These are phyloP conservation scores for Mamestra configurata DNA, from an alignment of 1,140 invertebrate genomes.

Conservation along the genomic window DNA sequence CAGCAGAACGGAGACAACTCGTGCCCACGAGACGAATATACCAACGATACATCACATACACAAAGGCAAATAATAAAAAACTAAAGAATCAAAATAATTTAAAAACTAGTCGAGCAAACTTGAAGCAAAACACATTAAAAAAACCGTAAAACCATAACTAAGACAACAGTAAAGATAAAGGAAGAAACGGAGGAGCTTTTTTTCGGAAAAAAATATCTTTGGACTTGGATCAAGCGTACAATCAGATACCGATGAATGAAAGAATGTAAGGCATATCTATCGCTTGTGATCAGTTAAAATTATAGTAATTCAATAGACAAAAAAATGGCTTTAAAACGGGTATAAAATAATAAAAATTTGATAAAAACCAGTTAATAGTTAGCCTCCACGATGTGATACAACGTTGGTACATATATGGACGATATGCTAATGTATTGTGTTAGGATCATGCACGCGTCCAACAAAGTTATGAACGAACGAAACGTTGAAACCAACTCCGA, in stretches of 20 bases:
- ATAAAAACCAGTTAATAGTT: not conserved
- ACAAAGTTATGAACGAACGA: not conserved
- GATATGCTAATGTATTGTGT: conserved; percentile 19
- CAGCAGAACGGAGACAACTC: conserved; percentile 20
- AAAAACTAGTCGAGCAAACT: not conserved
- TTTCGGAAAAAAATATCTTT: not conserved
- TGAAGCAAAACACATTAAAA: not conserved
- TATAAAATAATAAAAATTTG: no score
- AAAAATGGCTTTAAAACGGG: not conserved
- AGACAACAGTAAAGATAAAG: not conserved
- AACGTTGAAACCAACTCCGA: conserved; percentile 22
- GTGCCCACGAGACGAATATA: conserved; percentile 22
- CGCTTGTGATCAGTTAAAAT: no score
- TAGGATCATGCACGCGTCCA: conserved; percentile 33
- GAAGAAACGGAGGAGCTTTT: not conserved
- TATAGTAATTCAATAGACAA: not conserved
- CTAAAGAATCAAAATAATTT: no score
- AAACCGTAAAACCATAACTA: not conserved
- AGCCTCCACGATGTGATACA: not conserved
- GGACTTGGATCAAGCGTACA: not conserved
- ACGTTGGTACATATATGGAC: conserved; percentile 14
- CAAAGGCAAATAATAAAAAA: not conserved
- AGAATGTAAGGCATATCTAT: not conserved
- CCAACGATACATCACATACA: conserved; percentile 12
- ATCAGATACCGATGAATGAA: not conserved